Percentiles rank a stretch among this genome's conserved stretches.
Conservation (phyloP, 2,888 invertebrate genomes). For the Galerucella calmariensis region DNA sequence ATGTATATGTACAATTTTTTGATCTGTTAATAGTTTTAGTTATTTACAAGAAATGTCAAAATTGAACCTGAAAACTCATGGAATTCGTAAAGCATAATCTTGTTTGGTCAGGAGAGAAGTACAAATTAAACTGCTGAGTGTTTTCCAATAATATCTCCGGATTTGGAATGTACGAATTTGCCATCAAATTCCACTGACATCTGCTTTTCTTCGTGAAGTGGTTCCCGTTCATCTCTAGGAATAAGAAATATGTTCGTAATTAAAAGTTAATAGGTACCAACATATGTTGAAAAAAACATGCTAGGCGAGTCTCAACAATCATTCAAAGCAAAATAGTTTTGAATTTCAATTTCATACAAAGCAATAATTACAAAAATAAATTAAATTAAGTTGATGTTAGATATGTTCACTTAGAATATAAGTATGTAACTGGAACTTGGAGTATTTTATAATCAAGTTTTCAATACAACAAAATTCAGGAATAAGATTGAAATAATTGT, state of each 20-base stretch:
- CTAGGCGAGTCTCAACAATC: background rate
- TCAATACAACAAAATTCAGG: too few relatives aligned
- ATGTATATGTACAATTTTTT: constrained; percentile 2
- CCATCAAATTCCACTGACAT: constrained; percentile 86
- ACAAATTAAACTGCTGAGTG: constrained; percentile 82
- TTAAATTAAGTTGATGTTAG: background rate
- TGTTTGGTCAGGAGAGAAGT: background rate
- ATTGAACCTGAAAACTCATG: background rate
- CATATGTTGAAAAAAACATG: background rate
- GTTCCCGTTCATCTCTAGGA: constrained; percentile 83
- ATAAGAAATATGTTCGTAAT: constrained; percentile 19
- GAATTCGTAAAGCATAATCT: background rate
- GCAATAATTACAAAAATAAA: background rate
- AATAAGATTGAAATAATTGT: too few relatives aligned
- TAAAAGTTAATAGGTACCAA: background rate
- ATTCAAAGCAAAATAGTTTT: background rate
- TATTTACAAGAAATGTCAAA: background rate
- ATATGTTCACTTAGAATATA: too few relatives aligned
- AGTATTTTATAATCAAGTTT: too few relatives aligned
- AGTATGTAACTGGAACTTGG: too few relatives aligned
- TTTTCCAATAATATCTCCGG: constrained; percentile 87
- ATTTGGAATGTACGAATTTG: constrained; percentile 82
- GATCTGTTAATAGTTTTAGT: background rate
- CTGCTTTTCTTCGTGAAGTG: constrained; percentile 78
- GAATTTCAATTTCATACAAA: too few relatives aligned